Base-by-base conservation (phyloP, 2,797 vertebrate species). In the Dicrostonyx torquatus region DNA sequence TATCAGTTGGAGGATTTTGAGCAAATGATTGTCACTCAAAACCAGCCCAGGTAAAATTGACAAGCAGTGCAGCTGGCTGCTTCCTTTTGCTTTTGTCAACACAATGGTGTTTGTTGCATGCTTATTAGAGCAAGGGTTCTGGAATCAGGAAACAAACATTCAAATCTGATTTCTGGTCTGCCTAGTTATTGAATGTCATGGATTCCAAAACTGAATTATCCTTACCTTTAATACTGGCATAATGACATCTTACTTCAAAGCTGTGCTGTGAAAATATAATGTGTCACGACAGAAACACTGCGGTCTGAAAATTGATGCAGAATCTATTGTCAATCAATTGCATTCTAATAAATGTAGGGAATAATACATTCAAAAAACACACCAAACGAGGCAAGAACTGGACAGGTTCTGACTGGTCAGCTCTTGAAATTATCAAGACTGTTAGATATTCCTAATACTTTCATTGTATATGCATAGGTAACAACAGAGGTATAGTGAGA, bases 11-110 rank as follows among this genome's bases (percentile, higher is more conserved):
- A 89, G 45, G 70, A 77, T 77, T 91, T 94, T 84, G 64, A 92
- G 48, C 58, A 94, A 95, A 80, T 37, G 73, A 89, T 43, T 80
- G 83, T 93, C 84, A 91, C 43, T 60, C 53, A 64, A 87, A 62
- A 91, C 18, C 37, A 80, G 5, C 50, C 77, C 50, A 34, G 43
- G 73, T 76, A 87, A 55, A 62, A 26, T n/a, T 60, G 79, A 93
- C 60, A 88, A 37, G 80, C 8, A 24, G 2, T 24, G 20, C 50
- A 34, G 48, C 58, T 26, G 64, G 11, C 26, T 78, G 45, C 14
- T 50, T 70, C 29, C 29, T 73, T 37, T 11, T 11, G 14, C 60
- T 48, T 72, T n/a, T 26, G 34, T 84, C 34, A 66, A 6, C 50
- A 66, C 22, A 13, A 22, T 45, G 48, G 1, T 72, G 40, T 50